Conservation (phyloP, 1,140 invertebrate genomes). For the Hormaphis cornu region DNA sequence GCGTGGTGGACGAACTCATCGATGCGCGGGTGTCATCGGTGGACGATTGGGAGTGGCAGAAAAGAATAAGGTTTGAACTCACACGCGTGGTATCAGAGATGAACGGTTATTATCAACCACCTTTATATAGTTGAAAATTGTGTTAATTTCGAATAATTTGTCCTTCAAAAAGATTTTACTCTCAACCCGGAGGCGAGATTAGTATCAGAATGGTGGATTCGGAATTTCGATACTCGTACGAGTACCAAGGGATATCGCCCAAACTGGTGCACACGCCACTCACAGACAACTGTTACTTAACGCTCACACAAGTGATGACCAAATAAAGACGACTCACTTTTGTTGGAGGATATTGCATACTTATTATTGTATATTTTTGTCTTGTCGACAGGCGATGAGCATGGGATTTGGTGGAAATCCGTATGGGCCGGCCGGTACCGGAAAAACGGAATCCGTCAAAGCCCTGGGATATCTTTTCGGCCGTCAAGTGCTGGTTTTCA, state of each 20-base stretch:
- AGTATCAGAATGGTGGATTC: constrained; percentile 72
- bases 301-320: constrained; percentile 68
- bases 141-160: neutral
- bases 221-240: constrained; percentile 90
- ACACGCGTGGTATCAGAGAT: neutral
- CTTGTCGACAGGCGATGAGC: constrained; percentile 63
- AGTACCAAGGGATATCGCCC: constrained; percentile 88
- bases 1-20: constrained; percentile 69
- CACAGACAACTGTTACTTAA: constrained; percentile 92
- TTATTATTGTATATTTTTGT: neutral
- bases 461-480: constrained; percentile 82
- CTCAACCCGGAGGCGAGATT: constrained; percentile 49
- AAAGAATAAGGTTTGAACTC: constrained; percentile 69
- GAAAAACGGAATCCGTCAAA: constrained; percentile 97
- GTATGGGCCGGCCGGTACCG: constrained; percentile 96
- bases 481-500: constrained; percentile 89
- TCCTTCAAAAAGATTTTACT: constrained; percentile 49
- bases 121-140: neutral
- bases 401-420: constrained; percentile 96
- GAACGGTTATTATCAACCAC: too few relatives aligned
- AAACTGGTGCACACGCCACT: constrained; percentile 87
- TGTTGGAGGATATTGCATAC: too few relatives aligned
- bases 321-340: neutral
- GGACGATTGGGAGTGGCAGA: constrained; percentile 86
- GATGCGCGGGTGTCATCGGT: constrained; percentile 52